These are phyloP conservation scores for Oryctes rhinoceros DNA, from an alignment of 1,140 invertebrate genomes.

Conservation along the genomic window DNA sequence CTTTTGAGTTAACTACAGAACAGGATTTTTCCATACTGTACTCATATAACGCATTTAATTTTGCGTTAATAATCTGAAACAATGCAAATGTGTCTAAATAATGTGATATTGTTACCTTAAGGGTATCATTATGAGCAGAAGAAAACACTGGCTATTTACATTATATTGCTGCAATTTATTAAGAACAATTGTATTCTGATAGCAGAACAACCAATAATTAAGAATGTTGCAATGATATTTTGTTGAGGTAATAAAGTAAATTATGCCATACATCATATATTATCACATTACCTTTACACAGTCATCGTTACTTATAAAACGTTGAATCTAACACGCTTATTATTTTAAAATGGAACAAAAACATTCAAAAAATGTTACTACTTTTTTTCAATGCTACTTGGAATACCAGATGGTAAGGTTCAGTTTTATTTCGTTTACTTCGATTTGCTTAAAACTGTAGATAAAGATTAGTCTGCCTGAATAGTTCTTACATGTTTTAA, in stretches of 20 bases:
- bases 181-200: background rate
- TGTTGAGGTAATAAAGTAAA: background rate
- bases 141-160: background rate
- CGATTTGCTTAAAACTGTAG: constrained; percentile 55
- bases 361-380: constrained; percentile 50
- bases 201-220: background rate
- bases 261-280: constrained; percentile 1
- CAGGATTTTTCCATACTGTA: no score
- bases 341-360: constrained; percentile 34
- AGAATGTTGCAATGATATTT: background rate
- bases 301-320: constrained; percentile 9
- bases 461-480: constrained; percentile 54
- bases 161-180: background rate
- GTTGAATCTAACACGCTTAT: constrained; percentile 39
- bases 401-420: constrained; percentile 61
- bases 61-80: no score
- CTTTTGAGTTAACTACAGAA: no score
- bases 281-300: constrained; percentile 31
- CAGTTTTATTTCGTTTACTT: constrained; percentile 54
- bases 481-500: constrained; percentile 53
- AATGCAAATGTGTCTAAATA: no score
- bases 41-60: no score
- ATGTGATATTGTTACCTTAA: no score
- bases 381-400: constrained; percentile 59
- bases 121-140: no score